These are phyloP conservation scores for Dipodomys ordii DNA, from an alignment of 2,113 vertebrate species.

Conservation along the genomic window DNA sequence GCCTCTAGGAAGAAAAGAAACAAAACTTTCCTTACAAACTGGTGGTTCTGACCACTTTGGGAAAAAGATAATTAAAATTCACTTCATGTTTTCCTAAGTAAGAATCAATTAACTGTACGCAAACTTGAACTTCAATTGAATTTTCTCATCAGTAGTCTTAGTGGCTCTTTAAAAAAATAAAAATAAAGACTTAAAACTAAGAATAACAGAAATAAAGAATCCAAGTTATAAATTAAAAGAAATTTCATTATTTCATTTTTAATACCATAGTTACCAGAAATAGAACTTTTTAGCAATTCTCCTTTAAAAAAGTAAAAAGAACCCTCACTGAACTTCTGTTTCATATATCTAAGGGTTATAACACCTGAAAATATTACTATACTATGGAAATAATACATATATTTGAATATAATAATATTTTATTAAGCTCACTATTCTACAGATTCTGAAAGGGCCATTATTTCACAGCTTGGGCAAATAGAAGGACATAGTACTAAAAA, in stretches of 20 bases:
- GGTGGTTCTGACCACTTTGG: neutral
- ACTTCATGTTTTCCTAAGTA: neutral
- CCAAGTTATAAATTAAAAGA: neutral
- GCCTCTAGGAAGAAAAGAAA: neutral
- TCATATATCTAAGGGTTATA: neutral
- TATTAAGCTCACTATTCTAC: neutral
- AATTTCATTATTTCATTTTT: slow-evolving; percentile 30
- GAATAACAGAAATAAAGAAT: neutral
- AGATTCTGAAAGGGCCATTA: neutral
- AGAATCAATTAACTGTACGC: neutral
- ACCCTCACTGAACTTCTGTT: slow-evolving; percentile 7
- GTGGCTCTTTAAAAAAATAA: neutral
- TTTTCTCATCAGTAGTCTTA: neutral
- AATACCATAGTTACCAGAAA: slow-evolving; percentile 7
- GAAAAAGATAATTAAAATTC: slow-evolving; percentile 11
- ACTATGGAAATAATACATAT: neutral
- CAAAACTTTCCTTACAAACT: neutral
- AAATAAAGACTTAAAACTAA: slow-evolving; percentile 53
- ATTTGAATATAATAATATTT: neutral
- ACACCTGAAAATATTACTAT: neutral
- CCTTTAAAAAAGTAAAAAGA: slow-evolving; percentile 14
- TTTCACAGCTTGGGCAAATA: neutral
- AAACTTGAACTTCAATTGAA: neutral
- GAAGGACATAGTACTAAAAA: neutral
- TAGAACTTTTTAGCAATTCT: slow-evolving; percentile 36